These are phyloP conservation scores for Mobula hypostoma DNA, from an alignment of 2,113 vertebrate genomes.

Conservation along the genomic window DNA sequence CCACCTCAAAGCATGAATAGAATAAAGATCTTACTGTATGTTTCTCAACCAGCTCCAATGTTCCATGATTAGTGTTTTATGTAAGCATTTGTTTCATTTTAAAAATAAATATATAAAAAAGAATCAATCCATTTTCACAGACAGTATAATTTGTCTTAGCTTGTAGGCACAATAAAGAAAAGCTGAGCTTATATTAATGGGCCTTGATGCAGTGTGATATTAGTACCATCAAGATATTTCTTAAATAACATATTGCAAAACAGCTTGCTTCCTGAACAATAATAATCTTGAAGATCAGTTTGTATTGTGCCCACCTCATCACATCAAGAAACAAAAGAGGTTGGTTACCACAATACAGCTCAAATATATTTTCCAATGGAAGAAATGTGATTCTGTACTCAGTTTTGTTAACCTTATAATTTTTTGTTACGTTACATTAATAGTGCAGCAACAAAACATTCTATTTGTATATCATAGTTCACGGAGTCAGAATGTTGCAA, in stretches of 20 bases:
- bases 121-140: neutral
- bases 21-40: neutral
- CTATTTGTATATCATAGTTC: no score
- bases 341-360: neutral
- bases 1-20: neutral
- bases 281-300: slow-evolving; percentile 8
- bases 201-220: neutral
- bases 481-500: no score
- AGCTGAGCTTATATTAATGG: neutral
- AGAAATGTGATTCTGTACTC: neutral
- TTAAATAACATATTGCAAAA: neutral
- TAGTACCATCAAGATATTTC: neutral
- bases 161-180: neutral
- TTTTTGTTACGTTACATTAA: neutral
- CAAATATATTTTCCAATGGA: neutral
- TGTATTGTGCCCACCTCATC: neutral
- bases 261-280: neutral
- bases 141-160: neutral
- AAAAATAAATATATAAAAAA: neutral
- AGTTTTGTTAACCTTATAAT: neutral
- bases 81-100: slow-evolving; percentile 17
- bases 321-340: slow-evolving; percentile 5
- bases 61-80: neutral
- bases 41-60: neutral
- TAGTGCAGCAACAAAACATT: no score